Base-by-base conservation (phyloP, 2,888 invertebrate species). In the Eudemis profundana region DNA sequence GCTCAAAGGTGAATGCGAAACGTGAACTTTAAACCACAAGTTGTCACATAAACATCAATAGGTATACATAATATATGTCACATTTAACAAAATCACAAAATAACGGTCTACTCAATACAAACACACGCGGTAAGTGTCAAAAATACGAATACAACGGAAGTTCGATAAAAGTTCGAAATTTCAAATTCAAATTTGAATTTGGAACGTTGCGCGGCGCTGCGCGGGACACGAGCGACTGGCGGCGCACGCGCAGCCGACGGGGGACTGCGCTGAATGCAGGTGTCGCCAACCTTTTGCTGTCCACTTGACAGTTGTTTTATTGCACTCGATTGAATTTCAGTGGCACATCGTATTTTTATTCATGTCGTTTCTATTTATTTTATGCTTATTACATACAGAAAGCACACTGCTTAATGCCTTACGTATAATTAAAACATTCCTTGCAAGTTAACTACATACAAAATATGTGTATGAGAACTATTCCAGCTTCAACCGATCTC, bases 211-310 rank as follows among this genome's bases (percentile, higher is more conserved):
- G 78, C 78, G 69, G 69, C 77, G 72, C 85, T 76, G 86, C 79
- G 83, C 77, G 81, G 83, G 79, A 77, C 87, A 84, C 89, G 86
- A 85, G 79, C 83, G 87, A 90, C 90, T 90, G 90, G 80, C 75
- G 78, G 79, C 89, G 87, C 89, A 81, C 78, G 89, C 90, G 90
- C 90, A 86, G 69, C 81, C 82, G 79, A 76, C 80, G 69, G 80
- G 77, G 79, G 77, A 79, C 81, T 77, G 78, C 74, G 79, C 77
- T 78, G 73, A 78, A 77, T 68, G 67, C 82, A 83, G 87, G 75
- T 61, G 70, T 70, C 4, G 66, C 0, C 73, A 90, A 89, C 89
- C 74, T 83, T 89, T 83, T 77, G 62, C 57, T n/a, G 54, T 44
- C 38, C 56, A 47, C 19, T 60, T 15, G 36, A 21, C 4, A 15